Conservation (phyloP, 2,888 invertebrate genomes). For the Emmelina monodactyla region DNA sequence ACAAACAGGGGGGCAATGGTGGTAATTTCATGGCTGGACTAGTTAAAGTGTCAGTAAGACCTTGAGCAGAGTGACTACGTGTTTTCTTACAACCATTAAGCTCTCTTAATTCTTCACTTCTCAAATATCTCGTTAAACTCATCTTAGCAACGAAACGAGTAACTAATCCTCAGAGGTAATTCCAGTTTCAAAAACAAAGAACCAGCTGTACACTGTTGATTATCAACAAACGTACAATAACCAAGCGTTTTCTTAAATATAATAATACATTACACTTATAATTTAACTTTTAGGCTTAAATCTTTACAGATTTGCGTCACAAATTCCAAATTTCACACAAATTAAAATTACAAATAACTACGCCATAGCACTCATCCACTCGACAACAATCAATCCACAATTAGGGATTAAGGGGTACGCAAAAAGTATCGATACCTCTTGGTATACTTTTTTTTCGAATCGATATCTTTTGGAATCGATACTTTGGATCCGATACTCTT, state of each 20-base stretch:
- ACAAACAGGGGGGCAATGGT: conserved; percentile 50
- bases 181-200: conserved; percentile 17
- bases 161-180: not conserved
- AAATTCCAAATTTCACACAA: conserved; percentile 46
- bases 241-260: not conserved
- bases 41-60: conserved; percentile 34
- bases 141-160: not conserved
- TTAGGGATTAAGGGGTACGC: too few relatives aligned
- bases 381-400: too few relatives aligned
- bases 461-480: too few relatives aligned
- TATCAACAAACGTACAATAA: conserved; percentile 1
- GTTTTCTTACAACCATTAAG: not conserved
- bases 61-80: conserved; percentile 56
- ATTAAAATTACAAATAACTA: conserved; percentile 49
- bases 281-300: conserved; percentile 25
- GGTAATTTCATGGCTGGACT: conserved; percentile 57
- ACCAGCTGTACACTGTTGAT: not conserved
- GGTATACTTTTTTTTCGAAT: too few relatives aligned
- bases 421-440: too few relatives aligned
- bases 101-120: not conserved
- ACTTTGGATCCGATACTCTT: too few relatives aligned
- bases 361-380: conserved; percentile 44
- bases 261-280: conserved; percentile 3
- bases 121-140: not conserved
- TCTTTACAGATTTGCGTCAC: conserved; percentile 50